These are phyloP conservation scores for Protosalanx chinensis DNA, from an alignment of 2,797 vertebrate species.

Conservation along the genomic window DNA sequence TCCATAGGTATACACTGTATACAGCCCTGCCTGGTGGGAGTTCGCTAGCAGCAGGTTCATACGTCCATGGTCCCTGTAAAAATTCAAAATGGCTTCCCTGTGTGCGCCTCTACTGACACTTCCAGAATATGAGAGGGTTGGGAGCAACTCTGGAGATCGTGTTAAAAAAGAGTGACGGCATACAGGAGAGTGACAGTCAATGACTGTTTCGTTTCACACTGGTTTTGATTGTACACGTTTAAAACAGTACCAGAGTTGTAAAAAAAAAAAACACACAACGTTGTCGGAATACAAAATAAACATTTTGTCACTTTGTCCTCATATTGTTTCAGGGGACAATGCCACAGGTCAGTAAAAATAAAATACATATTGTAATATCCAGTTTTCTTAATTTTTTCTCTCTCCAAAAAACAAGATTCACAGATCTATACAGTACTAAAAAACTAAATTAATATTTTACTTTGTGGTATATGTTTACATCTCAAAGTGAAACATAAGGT, in stretches of 20 bases:
- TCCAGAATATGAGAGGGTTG: constrained; percentile 21
- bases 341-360: constrained; percentile 69
- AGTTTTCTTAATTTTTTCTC: constrained; percentile 65
- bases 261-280: constrained; percentile 44
- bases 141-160: neutral
- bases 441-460: constrained; percentile 88
- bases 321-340: constrained; percentile 49
- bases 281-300: constrained; percentile 48
- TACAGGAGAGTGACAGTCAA: constrained; percentile 53
- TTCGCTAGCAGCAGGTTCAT: constrained; percentile 77
- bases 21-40: constrained; percentile 47
- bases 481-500: constrained; percentile 78
- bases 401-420: constrained; percentile 81
- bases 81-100: constrained; percentile 24
- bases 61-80: constrained; percentile 80
- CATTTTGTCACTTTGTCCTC: constrained; percentile 38
- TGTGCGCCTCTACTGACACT: constrained; percentile 59
- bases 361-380: constrained; percentile 68
- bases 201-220: constrained; percentile 50
- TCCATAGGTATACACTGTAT: constrained; percentile 22
- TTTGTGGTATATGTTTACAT: constrained; percentile 73
- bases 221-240: constrained; percentile 77
- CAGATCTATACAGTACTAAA: constrained; percentile 91
- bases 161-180: constrained; percentile 19
- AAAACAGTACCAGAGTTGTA: constrained; percentile 79